Conservation (phyloP, 1,140 invertebrate genomes). For the Mesaphorura yosii region DNA sequence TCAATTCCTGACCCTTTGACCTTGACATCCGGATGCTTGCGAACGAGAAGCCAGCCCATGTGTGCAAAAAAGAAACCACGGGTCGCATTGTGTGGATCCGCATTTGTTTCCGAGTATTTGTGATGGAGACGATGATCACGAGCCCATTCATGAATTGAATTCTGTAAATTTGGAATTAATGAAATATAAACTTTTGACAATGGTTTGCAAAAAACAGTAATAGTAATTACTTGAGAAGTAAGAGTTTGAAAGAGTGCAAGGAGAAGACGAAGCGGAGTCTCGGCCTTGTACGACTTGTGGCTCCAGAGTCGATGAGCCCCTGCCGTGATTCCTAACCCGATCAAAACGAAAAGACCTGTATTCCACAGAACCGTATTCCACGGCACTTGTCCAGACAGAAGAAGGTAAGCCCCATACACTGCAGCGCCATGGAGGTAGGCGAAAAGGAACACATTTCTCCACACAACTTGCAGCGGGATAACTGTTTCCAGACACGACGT, state of each 20-base stretch:
- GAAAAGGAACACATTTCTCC: slow-evolving; percentile 33
- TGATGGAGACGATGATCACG: slow-evolving; percentile 92
- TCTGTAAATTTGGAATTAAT: too few relatives aligned
- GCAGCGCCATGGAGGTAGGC: slow-evolving; percentile 28
- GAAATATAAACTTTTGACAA: not conserved
- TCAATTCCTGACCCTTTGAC: slow-evolving; percentile 76
- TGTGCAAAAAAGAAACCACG: slow-evolving; percentile 94
- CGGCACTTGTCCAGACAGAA: slow-evolving; percentile 27
- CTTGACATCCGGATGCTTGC: slow-evolving; percentile 82
- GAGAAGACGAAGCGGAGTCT: slow-evolving; percentile 41
- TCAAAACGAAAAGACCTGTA: slow-evolving; percentile 31
- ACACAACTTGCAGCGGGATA: slow-evolving; percentile 31
- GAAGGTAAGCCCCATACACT: slow-evolving; percentile 25
- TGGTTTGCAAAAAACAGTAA: not conserved
- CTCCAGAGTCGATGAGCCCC: slow-evolving; percentile 50
- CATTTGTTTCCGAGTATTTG: slow-evolving; percentile 90
- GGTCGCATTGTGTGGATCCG: slow-evolving; percentile 89
- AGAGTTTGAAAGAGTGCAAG: slow-evolving; percentile 61
- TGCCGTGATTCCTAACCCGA: slow-evolving; percentile 43
- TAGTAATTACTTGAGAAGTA: slow-evolving; percentile 58
- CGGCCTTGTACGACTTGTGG: slow-evolving; percentile 48
- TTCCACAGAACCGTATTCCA: slow-evolving; percentile 28
- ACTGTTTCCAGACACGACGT: not conserved
- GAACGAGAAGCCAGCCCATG: slow-evolving; percentile 81
- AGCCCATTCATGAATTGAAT: slow-evolving; percentile 82